phyloP scores from a whole-genome alignment of 2,888 invertebrate species.

The Agriopis leucophaearia region DNA sequence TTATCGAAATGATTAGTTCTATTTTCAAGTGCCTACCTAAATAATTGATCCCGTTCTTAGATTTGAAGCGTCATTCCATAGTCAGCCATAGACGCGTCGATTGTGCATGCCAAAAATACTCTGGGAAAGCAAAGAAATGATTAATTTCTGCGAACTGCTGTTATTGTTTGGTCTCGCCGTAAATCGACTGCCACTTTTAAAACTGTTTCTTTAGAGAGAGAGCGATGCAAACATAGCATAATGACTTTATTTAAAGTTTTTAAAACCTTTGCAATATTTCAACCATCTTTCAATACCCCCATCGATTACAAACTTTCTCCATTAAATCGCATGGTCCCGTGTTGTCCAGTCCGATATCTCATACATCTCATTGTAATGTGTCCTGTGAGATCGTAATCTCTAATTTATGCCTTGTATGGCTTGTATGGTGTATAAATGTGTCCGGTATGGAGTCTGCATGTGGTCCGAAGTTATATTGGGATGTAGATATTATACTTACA shows the following conservation, averaged over 20 bases:
- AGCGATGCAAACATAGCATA: background rate
- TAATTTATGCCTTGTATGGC: constrained; percentile 69
- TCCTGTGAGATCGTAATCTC: constrained; percentile 70
- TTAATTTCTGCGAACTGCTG: too few relatives aligned
- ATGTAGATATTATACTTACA: background rate
- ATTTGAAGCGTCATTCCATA: too few relatives aligned
- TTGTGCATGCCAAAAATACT: too few relatives aligned
- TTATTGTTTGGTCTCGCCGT: too few relatives aligned
- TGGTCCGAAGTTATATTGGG: constrained; percentile 9
- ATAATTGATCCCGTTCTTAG: too few relatives aligned
- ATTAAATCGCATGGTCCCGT: constrained; percentile 8
- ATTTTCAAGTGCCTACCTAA: too few relatives aligned
- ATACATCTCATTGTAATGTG: constrained; percentile 55
- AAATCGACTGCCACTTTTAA: background rate
- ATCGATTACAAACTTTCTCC: constrained; percentile 32
- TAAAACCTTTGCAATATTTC: constrained; percentile 3
- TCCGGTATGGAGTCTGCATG: constrained; percentile 12
- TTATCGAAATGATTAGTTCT: too few relatives aligned
- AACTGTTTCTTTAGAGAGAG: background rate
- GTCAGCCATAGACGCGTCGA: too few relatives aligned
- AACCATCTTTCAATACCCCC: constrained; percentile 11
- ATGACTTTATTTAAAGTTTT: background rate
- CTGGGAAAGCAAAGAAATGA: too few relatives aligned
- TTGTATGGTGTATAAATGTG: background rate
- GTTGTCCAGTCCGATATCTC: constrained; percentile 24